Evolutionary conservation across 2,888 invertebrate genomes (phyloP), one percentile per base, ranked within the genome.

Genomic region (Lepidochrysops patricia): DNA sequence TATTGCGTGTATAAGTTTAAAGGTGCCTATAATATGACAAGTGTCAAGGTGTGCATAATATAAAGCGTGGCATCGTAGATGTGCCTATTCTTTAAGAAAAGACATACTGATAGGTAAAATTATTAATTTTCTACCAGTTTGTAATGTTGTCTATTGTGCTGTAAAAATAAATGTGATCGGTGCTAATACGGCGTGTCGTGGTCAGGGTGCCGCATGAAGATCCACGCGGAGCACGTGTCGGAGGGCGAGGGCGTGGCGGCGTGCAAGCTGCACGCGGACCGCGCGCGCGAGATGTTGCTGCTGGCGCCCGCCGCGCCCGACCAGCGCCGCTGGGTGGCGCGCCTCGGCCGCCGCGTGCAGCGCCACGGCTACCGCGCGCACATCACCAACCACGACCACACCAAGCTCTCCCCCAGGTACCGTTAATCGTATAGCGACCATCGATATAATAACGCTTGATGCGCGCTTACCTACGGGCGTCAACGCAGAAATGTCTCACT

Each of bases 201-300:
- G 19, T 1, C 78, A 95, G 98, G 97, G 68, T 99, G 98, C 89
- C 95, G 96, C 77, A 95, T 97, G 81, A 98, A 98, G 91, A 96
- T 99, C 76, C 99, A 99, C 89, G 96, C 97, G 83, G 98, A 99
- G 79, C 99, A 99, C 91, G 93, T 97, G 80, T 94, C 96, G 72
- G 91, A 92, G 69, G 68, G 68, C 56, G 94, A 93, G 72, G 96
- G 96, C 80, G 93, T 98, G 77, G 96, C 97, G 66, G 98, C 98
- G 54, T 99, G 98, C 90, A 98, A 98, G 91, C 92, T 98, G 68
- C 97, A 97, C 84, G 97, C 96, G 73, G 98, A 98, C 91, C 96
- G 97, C 66, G 98, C 98, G 75, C 96, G 98, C 77, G 98, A 99
- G 87, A 91, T 99, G 84, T 91, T 99, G 70, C 90, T 98, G 72